Evolutionary conservation across 2,888 invertebrate species (phyloP).

Genomic region (Uloborus plumipes): DNA sequence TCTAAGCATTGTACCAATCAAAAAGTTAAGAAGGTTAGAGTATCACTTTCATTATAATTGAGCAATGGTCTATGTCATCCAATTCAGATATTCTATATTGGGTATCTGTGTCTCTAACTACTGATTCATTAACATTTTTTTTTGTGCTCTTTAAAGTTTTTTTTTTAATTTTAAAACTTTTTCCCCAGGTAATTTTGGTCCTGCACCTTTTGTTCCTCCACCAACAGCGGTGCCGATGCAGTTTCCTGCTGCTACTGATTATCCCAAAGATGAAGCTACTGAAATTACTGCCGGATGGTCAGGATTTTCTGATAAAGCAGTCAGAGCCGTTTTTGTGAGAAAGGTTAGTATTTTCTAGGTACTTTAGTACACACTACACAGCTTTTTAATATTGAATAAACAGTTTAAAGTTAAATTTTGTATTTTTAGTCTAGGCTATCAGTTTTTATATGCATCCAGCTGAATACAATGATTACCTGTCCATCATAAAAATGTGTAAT

Average conservation of each 20-base stretch:
- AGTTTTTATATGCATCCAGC: too few species aligned
- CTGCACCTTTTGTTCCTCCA: constrained; percentile 23
- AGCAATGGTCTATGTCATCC: too few species aligned
- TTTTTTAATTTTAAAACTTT: not conserved
- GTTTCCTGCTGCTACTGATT: not conserved
- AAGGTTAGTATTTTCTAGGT: constrained; percentile 36
- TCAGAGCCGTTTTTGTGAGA: constrained; percentile 60
- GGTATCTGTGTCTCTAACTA: not conserved
- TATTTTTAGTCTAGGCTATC: too few species aligned
- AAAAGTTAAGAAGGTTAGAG: too few species aligned
- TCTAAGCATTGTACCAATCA: too few species aligned
- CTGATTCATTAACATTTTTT: not conserved
- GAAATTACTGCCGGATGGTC: constrained; percentile 35
- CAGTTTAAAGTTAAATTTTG: too few species aligned
- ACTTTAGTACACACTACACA: too few species aligned
- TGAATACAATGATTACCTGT: too few species aligned
- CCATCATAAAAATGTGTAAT: too few species aligned
- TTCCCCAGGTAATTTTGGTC: constrained; percentile 15
- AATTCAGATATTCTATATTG: too few species aligned
- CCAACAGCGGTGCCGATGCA: not conserved
- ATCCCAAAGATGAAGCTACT: constrained; percentile 3
- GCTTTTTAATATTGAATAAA: too few species aligned
- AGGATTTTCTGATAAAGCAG: constrained; percentile 63
- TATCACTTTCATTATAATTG: too few species aligned
- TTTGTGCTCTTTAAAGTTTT: not conserved